A percentile compares a stretch with the other conserved stretches of the same genome.
Evolutionary conservation across 2,797 vertebrate genomes (phyloP).

Genomic region (Anguilla pacifica): DNA sequence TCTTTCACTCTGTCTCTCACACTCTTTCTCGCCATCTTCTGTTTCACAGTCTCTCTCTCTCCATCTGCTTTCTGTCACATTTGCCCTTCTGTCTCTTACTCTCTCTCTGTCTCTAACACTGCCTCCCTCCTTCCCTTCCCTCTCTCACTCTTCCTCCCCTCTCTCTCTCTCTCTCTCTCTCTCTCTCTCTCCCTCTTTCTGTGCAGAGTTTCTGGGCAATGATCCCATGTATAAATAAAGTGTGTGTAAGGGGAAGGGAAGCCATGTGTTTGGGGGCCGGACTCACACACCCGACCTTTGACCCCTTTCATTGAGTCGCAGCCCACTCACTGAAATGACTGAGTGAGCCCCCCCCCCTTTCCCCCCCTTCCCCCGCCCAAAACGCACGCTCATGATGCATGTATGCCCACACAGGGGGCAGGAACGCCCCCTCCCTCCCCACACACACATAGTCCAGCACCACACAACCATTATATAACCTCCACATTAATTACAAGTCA

Average conservation of each 20-base stretch:
- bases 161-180: background rate
- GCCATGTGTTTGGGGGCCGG: conserved; percentile 60
- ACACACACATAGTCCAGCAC: background rate
- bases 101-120: background rate
- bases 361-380: background rate
- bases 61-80: conserved; percentile 6
- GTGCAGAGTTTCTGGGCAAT: conserved; percentile 53
- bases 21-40: background rate
- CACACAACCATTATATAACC: background rate
- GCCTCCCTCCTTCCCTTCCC: background rate
- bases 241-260: conserved; percentile 59
- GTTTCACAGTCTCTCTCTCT: conserved; percentile 1
- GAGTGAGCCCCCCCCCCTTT: too few relatives aligned
- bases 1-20: conserved; percentile 35
- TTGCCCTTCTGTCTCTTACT: conserved; percentile 27
- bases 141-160: background rate
- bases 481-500: background rate
- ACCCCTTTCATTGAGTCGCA: conserved; percentile 56
- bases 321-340: conserved; percentile 50
- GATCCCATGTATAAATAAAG: conserved; percentile 72
- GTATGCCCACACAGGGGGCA: conserved; percentile 43
- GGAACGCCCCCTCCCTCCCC: background rate
- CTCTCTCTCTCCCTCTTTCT: conserved; percentile 38
- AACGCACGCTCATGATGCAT: conserved; percentile 35
- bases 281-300: conserved; percentile 66